These are phyloP conservation scores for Drosophila hamatofila DNA, from an alignment of 2,888 invertebrate species.

Conservation along the genomic window DNA sequence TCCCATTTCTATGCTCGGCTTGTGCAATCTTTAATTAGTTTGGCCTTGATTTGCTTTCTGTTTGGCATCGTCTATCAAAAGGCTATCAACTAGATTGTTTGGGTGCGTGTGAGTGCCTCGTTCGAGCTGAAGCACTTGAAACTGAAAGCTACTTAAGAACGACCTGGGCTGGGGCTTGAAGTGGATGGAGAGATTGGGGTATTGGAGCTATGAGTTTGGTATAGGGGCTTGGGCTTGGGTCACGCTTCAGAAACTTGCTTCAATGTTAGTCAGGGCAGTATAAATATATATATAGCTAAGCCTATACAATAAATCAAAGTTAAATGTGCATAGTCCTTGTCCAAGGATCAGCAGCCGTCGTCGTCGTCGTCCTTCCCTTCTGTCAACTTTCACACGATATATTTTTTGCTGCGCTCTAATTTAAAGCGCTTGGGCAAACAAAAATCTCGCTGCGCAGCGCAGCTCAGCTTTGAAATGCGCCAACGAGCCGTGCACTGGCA, in stretches of 20 bases:
- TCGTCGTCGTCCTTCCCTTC: slow-evolving; percentile 8
- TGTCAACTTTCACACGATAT: slow-evolving; percentile 77
- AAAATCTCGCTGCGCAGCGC: slow-evolving; percentile 23
- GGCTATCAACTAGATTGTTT: slow-evolving; percentile 34
- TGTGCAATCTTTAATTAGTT: slow-evolving; percentile 61
- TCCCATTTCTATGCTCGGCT: slow-evolving; percentile 23
- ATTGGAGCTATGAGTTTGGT: slow-evolving; percentile 29
- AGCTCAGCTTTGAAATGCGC: slow-evolving; percentile 68
- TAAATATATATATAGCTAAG: neutral
- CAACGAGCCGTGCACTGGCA: slow-evolving; percentile 53
- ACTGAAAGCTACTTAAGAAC: slow-evolving; percentile 56
- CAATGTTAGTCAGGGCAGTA: slow-evolving; percentile 42
- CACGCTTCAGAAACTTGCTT: slow-evolving; percentile 66
- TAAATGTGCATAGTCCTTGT: slow-evolving; percentile 38
- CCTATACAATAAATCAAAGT: slow-evolving; percentile 71
- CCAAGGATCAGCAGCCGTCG: slow-evolving; percentile 16
- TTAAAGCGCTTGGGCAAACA: slow-evolving; percentile 81
- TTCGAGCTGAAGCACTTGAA: slow-evolving; percentile 44
- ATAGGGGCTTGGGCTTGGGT: slow-evolving; percentile 56
- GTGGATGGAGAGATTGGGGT: neutral
- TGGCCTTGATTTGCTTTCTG: slow-evolving; percentile 52
- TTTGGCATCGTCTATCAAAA: slow-evolving; percentile 19
- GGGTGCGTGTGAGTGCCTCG: slow-evolving; percentile 11
- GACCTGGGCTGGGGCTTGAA: slow-evolving; percentile 10
- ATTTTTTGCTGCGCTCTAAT: slow-evolving; percentile 67